These are phyloP conservation scores for Theristus sp. DNA, from an alignment of 2,888 invertebrate species.

Conservation along the genomic window DNA sequence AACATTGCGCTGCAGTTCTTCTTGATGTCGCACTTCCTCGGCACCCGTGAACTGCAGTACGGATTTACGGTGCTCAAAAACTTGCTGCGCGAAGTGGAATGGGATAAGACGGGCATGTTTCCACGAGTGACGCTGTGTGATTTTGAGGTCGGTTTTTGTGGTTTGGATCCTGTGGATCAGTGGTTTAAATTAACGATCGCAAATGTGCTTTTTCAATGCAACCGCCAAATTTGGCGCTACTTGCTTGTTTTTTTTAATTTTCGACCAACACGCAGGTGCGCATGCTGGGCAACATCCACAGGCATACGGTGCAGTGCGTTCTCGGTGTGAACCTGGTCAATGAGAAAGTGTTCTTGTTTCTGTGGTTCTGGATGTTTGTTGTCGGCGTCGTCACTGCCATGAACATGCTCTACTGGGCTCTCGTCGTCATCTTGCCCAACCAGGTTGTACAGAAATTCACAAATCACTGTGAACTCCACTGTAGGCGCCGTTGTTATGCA, in stretches of 20 bases:
- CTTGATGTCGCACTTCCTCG: conserved; percentile 24
- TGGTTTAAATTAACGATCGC: too few relatives aligned
- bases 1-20: conserved; percentile 27
- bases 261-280: conserved; percentile 21
- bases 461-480: too few relatives aligned
- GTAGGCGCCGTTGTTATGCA: too few relatives aligned
- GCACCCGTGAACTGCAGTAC: conserved; percentile 24
- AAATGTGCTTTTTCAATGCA: too few relatives aligned
- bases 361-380: conserved; percentile 28
- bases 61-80: conserved; percentile 27
- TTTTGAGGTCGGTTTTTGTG: conserved; percentile 21
- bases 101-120: conserved; percentile 30
- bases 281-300: conserved; percentile 26
- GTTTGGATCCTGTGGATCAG: too few relatives aligned
- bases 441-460: too few relatives aligned
- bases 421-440: conserved; percentile 28
- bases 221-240: too few relatives aligned
- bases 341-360: conserved; percentile 24
- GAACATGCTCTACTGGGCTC: conserved; percentile 26
- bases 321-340: conserved; percentile 30
- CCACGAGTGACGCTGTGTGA: conserved; percentile 29
- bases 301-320: conserved; percentile 29
- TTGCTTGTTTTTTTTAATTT: too few relatives aligned
- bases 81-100: conserved; percentile 25
- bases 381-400: conserved; percentile 25